Evolutionary conservation across 2,113 vertebrate genomes (phyloP).

Genomic region (Setophaga coronata): DNA sequence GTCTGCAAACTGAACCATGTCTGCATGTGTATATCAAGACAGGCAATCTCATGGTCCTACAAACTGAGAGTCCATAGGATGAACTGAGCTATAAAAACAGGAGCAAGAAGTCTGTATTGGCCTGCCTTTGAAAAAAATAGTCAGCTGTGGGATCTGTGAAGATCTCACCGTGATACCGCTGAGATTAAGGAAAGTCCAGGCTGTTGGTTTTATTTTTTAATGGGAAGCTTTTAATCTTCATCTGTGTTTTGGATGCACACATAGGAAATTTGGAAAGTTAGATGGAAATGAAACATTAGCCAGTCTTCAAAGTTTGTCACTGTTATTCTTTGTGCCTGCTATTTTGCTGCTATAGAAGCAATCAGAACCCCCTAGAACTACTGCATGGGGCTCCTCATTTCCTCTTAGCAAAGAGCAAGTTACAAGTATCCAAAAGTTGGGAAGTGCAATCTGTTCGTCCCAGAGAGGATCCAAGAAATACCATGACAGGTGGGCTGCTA

Average conservation of each 20-base stretch:
- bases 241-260: neutral
- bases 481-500: neutral
- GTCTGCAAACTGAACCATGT: neutral
- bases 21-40: neutral
- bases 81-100: neutral
- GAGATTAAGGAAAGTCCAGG: neutral
- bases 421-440: neutral
- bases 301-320: neutral
- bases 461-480: neutral
- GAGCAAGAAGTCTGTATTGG: neutral
- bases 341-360: neutral
- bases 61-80: neutral
- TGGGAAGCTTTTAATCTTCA: neutral
- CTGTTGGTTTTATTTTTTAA: neutral
- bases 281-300: neutral
- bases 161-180: fast-evolving
- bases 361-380: neutral
- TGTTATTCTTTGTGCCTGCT: neutral
- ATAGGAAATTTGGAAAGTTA: neutral
- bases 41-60: neutral
- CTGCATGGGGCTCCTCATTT: neutral
- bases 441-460: neutral
- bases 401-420: neutral
- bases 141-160: neutral
- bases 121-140: neutral